Conservation (phyloP, 2,888 invertebrate genomes). For the Hermaeophaga mercurialis region DNA sequence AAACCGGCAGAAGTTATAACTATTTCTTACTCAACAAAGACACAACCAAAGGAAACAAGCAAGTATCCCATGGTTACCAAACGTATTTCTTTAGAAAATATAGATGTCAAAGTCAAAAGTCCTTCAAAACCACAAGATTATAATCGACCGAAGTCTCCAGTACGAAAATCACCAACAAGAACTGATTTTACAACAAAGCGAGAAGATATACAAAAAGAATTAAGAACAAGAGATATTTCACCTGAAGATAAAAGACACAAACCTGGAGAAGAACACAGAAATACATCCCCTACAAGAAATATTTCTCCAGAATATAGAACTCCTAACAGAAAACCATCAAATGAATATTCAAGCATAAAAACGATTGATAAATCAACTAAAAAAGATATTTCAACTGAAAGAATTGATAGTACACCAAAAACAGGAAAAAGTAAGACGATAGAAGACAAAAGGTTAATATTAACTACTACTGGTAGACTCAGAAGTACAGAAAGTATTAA, state of each 20-base stretch:
- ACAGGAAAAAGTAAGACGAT: slow-evolving; percentile 53
- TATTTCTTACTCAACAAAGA: too few relatives aligned
- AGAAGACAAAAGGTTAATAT: slow-evolving; percentile 47
- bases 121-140: slow-evolving; percentile 25
- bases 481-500: slow-evolving; percentile 70
- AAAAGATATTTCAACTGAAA: slow-evolving; percentile 34
- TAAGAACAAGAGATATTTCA: neutral
- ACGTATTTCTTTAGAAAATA: slow-evolving; percentile 17
- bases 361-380: slow-evolving; percentile 29
- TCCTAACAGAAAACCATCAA: slow-evolving; percentile 43
- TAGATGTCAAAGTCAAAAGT: slow-evolving; percentile 11
- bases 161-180: slow-evolving; percentile 15
- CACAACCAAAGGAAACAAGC: too few relatives aligned
- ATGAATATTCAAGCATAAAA: slow-evolving; percentile 36
- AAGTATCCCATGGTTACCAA: slow-evolving; percentile 4
- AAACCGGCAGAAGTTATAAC: too few relatives aligned
- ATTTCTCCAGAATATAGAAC: slow-evolving; percentile 35
- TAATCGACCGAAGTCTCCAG: slow-evolving; percentile 22
- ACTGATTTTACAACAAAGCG: neutral
- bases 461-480: slow-evolving; percentile 52
- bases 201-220: neutral
- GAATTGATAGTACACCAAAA: slow-evolving; percentile 47
- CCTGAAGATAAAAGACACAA: neutral
- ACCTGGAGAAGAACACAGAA: slow-evolving; percentile 1
- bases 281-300: slow-evolving; percentile 32